Percentiles rank a stretch among this genome's conserved stretches.
Evolutionary conservation across 2,888 invertebrate species (phyloP).

Genomic region (Zhengitettix transpicula): DNA sequence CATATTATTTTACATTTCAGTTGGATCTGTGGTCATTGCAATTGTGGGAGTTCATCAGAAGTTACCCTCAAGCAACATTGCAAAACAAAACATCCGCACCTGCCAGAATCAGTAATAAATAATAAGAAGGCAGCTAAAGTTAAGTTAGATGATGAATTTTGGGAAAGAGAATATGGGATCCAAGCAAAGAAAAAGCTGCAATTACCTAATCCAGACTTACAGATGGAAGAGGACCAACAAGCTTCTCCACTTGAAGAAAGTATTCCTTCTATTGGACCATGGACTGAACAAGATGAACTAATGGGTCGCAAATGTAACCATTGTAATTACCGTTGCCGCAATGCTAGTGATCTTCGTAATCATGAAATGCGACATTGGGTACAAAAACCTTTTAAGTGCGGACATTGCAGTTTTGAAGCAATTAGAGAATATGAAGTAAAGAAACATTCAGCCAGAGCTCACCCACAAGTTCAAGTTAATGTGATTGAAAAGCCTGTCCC

Average conservation of each 20-base stretch:
- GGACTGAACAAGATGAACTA: background rate
- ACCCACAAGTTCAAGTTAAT: conserved; percentile 1
- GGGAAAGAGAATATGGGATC: conserved; percentile 7
- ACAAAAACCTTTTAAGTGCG: conserved; percentile 29
- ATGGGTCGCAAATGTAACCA: conserved; percentile 19
- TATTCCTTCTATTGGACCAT: no score
- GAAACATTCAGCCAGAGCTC: conserved; percentile 4
- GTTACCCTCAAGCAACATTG: conserved; percentile 21
- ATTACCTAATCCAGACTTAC: no score
- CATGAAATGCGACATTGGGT: conserved; percentile 33
- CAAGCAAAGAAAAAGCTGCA: background rate
- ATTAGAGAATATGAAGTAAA: conserved; percentile 9
- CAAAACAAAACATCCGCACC: conserved; percentile 19
- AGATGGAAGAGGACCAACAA: no score
- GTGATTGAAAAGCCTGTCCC: conserved; percentile 3
- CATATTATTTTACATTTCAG: conserved; percentile 2
- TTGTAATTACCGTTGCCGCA: conserved; percentile 20
- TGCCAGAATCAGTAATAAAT: background rate
- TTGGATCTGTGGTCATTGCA: conserved; percentile 23
- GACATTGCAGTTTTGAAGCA: conserved; percentile 22
- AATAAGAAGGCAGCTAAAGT: background rate
- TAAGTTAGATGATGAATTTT: conserved; percentile 6
- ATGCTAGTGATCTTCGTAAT: conserved; percentile 19
- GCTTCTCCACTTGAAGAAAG: no score
- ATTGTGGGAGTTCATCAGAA: conserved; percentile 17